Conservation (phyloP, 1,140 invertebrate genomes). For the Cotesia glomerata region DNA sequence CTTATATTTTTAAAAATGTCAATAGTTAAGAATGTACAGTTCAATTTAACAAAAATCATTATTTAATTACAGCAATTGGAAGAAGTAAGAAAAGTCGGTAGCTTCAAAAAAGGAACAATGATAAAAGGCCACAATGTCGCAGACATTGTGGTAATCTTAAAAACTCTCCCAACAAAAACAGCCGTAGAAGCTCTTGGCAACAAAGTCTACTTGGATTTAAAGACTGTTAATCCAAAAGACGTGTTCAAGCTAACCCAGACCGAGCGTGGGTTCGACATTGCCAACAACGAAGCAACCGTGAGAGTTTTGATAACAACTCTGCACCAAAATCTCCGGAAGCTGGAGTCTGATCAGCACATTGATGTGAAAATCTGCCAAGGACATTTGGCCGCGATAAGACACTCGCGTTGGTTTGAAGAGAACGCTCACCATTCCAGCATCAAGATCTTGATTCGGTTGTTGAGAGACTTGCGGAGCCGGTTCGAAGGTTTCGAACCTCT, state of each 20-base stretch:
- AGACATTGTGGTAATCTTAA: conserved; percentile 97
- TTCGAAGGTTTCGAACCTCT: conserved; percentile 90
- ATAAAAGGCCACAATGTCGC: conserved; percentile 93
- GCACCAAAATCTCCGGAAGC: conserved; percentile 89
- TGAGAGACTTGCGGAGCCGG: conserved; percentile 87
- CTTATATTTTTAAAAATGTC: not conserved
- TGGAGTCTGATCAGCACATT: conserved; percentile 79
- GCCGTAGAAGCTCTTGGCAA: conserved; percentile 90
- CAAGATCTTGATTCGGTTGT: conserved; percentile 90
- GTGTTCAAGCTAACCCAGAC: conserved; percentile 70
- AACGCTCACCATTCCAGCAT: conserved; percentile 97
- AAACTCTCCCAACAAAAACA: conserved; percentile 95
- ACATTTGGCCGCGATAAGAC: conserved; percentile 91
- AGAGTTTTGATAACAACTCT: conserved; percentile 91
- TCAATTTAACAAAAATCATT: not conserved
- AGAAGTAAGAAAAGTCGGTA: conserved; percentile 94
- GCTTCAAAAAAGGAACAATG: conserved; percentile 98
- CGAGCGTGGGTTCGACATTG: conserved; percentile 84
- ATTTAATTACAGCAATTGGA: conserved; percentile 84
- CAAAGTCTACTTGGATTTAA: conserved; percentile 83
- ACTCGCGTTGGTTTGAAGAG: conserved; percentile 98
- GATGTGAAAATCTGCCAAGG: conserved; percentile 64
- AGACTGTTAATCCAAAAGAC: conserved; percentile 65
- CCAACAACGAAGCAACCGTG: conserved; percentile 81
- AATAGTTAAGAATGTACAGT: too few species aligned